phyloP scores from a whole-genome alignment of 2,797 vertebrate genomes.

The Malurus leucopterus region DNA sequence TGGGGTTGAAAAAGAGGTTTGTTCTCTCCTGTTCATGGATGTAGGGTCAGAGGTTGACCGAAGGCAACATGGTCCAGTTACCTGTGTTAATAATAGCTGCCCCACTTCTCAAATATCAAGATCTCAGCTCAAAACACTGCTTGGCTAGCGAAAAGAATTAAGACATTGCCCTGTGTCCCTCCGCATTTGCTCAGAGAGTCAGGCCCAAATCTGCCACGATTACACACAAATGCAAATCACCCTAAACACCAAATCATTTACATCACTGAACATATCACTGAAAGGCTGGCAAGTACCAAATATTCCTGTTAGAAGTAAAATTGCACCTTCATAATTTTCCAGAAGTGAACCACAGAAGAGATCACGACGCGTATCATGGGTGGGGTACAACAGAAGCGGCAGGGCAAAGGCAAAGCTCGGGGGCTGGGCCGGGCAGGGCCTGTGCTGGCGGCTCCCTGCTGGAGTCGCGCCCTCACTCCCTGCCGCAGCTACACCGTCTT shows the following conservation, averaged over 20 bases:
- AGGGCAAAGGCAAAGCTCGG: conserved; percentile 72
- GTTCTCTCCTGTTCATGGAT: neutral
- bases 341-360: conserved; percentile 53
- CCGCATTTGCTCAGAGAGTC: conserved; percentile 30
- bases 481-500: conserved; percentile 86
- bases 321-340: conserved; percentile 52
- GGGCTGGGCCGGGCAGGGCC: conserved; percentile 64
- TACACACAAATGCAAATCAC: conserved; percentile 50
- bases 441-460: conserved; percentile 62
- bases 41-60: conserved; percentile 39
- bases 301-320: conserved; percentile 48
- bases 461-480: conserved; percentile 11
- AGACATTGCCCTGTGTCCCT: conserved; percentile 51
- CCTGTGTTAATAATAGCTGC: conserved; percentile 51
- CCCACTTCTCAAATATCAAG: conserved; percentile 23
- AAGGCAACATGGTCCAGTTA: conserved; percentile 65
- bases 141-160: conserved; percentile 50
- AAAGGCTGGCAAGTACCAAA: conserved; percentile 54
- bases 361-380: conserved; percentile 43
- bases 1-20: neutral
- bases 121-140: conserved; percentile 27
- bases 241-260: conserved; percentile 25
- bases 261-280: conserved; percentile 8
- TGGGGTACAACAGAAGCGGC: conserved; percentile 64
- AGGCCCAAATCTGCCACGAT: conserved; percentile 42